Percentiles rank a stretch among this genome's conserved stretches.
phyloP scores from a whole-genome alignment of 2,113 vertebrate genomes.

The Sorex fumeus region DNA sequence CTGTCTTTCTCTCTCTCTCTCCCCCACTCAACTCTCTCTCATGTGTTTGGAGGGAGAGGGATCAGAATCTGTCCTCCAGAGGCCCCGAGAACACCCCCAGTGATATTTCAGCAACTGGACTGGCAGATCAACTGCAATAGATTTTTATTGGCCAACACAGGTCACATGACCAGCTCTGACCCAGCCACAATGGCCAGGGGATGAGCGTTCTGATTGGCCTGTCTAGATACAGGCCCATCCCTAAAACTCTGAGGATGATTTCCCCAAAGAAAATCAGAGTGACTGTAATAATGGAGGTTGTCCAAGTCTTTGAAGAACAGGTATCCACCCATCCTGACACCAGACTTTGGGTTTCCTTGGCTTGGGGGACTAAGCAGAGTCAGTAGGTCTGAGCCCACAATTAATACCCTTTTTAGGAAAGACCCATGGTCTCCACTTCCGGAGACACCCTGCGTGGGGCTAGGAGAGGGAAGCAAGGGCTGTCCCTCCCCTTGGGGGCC shows the following conservation, averaged over 20 bases:
- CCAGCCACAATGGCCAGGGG: neutral
- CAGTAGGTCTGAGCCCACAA: neutral
- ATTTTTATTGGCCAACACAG: neutral
- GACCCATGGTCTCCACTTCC: neutral
- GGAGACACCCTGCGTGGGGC: neutral
- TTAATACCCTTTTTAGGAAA: neutral
- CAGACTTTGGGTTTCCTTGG: neutral
- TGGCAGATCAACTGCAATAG: too few relatives aligned
- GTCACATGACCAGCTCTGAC: neutral
- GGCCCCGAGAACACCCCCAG: too few relatives aligned
- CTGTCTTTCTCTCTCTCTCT: too few relatives aligned
- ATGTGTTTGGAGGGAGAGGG: too few relatives aligned
- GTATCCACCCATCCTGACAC: neutral
- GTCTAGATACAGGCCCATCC: neutral
- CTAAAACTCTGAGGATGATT: neutral
- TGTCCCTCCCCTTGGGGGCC: slow-evolving; percentile 68
- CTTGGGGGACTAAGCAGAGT: neutral
- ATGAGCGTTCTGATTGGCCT: neutral
- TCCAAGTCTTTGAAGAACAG: neutral
- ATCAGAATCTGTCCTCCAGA: neutral
- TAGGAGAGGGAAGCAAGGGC: neutral
- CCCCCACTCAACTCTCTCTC: too few relatives aligned
- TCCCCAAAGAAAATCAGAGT: neutral
- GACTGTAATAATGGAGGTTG: too few relatives aligned
- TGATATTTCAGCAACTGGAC: too few relatives aligned